Evolutionary conservation across 2,797 vertebrate species (phyloP).

Genomic region (Vultur gryphus): DNA sequence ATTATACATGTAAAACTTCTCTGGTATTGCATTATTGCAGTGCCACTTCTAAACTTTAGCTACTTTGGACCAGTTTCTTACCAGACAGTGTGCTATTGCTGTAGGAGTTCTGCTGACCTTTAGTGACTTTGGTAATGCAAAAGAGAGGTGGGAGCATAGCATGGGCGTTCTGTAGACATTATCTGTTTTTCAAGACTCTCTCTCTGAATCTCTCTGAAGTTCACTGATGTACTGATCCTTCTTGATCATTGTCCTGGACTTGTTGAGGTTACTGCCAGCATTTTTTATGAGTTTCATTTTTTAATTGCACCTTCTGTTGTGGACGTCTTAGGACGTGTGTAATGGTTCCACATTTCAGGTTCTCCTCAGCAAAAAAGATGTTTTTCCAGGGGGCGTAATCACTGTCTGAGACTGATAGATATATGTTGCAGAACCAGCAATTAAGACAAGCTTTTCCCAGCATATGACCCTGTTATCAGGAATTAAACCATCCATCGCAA

Average conservation of each 20-base stretch:
- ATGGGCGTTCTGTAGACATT: not conserved
- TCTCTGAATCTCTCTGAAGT: not conserved
- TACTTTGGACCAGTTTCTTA: not conserved
- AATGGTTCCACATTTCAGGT: conserved; percentile 5
- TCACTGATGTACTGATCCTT: not conserved
- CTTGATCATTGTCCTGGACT: not conserved
- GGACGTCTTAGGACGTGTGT: conserved; percentile 3
- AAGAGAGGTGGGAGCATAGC: not conserved
- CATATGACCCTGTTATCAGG: conserved; percentile 20
- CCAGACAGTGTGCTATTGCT: not conserved
- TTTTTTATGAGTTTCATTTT: conserved; percentile 46
- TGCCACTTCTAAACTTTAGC: not conserved
- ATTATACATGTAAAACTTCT: not conserved
- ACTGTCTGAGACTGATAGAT: conserved; percentile 36
- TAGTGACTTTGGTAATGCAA: not conserved
- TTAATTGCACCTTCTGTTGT: conserved; percentile 23
- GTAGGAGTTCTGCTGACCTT: not conserved
- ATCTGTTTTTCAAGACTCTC: not conserved
- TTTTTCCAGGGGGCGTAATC: conserved; percentile 51
- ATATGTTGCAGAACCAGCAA: not conserved
- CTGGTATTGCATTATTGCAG: not conserved
- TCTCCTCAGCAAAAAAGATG: conserved; percentile 12
- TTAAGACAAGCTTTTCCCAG: conserved; percentile 20
- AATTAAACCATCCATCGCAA: not conserved
- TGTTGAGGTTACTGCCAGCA: not conserved